A percentile compares a stretch with the other conserved stretches of the same genome.
Evolutionary conservation across 1,140 invertebrate genomes (phyloP).

Genomic region (Phortica variegata): DNA sequence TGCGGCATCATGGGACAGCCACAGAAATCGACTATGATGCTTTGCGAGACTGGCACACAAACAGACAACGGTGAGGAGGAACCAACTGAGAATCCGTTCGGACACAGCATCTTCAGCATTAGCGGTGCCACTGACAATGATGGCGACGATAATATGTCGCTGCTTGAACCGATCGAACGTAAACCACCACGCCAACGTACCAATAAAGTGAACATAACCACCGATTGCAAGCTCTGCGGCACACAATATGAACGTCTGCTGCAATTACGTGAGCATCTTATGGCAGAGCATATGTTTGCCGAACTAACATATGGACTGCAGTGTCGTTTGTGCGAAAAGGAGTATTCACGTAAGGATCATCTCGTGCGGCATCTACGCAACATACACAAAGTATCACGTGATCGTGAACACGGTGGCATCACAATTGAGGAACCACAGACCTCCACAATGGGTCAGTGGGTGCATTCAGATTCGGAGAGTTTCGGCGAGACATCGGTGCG

Average conservation of each 20-base stretch:
- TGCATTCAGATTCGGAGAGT: background rate
- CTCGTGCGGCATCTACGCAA: constrained; percentile 15
- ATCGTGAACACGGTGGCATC: too few species aligned
- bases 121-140: constrained; percentile 13
- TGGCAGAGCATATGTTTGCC: constrained; percentile 3
- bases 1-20: background rate
- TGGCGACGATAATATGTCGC: constrained; percentile 3
- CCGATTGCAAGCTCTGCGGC: constrained; percentile 8
- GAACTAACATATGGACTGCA: constrained; percentile 1
- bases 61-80: too few species aligned
- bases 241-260: constrained; percentile 7
- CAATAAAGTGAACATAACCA: constrained; percentile 6
- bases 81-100: too few species aligned
- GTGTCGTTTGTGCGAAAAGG: constrained; percentile 11
- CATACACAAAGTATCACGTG: constrained; percentile 7
- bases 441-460: background rate
- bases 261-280: constrained; percentile 9
- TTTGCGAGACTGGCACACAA: constrained; percentile 14
- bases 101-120: constrained; percentile 8
- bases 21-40: background rate
- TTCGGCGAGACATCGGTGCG: background rate
- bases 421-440: background rate
- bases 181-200: background rate
- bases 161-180: constrained; percentile 1
- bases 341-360: constrained; percentile 19